A percentile compares a stretch with the other conserved stretches of the same genome.
Conservation (phyloP, 2,797 vertebrate species). For the Rhyacichthys aspro region DNA sequence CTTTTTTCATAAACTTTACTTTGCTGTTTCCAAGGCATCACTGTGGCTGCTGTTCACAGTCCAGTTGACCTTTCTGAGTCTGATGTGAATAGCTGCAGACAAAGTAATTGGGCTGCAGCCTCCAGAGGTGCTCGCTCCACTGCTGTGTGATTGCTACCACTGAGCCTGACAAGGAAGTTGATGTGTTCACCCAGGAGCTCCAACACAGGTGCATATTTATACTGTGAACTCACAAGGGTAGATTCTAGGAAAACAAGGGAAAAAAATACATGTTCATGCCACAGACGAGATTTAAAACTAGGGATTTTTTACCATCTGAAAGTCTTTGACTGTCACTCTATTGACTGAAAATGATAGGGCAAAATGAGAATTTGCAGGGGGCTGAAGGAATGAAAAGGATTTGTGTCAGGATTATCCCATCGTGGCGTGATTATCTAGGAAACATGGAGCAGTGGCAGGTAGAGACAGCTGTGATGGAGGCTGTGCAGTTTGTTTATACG, state of each 20-base stretch:
- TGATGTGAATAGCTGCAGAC: slow-evolving; percentile 46
- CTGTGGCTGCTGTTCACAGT: slow-evolving; percentile 6
- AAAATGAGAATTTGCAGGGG: slow-evolving; percentile 67
- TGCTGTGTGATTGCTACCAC: slow-evolving; percentile 61
- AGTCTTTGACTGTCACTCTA: slow-evolving; percentile 65
- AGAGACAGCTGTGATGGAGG: slow-evolving; percentile 70
- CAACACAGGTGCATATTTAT: slow-evolving; percentile 56
- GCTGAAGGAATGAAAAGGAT: slow-evolving; percentile 71
- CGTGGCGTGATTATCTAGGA: slow-evolving; percentile 73
- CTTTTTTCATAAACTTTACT: neutral
- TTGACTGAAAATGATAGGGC: slow-evolving; percentile 68
- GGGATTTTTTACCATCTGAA: slow-evolving; percentile 52
- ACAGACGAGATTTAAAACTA: slow-evolving; percentile 46
- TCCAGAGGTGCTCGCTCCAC: slow-evolving; percentile 36
- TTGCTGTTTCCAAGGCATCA: neutral
- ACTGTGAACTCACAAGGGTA: slow-evolving; percentile 28
- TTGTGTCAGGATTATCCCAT: slow-evolving; percentile 76
- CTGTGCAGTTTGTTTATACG: slow-evolving; percentile 51
- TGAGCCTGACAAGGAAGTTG: slow-evolving; percentile 44
- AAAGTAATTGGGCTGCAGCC: slow-evolving; percentile 45
- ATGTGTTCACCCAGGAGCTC: slow-evolving; percentile 47
- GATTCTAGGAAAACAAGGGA: neutral
- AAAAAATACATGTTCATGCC: slow-evolving; percentile 52
- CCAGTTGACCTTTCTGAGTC: slow-evolving; percentile 32
- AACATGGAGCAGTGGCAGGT: slow-evolving; percentile 69